Base-by-base conservation (phyloP, 64 coral and sea anemone species). In the Montipora foliosa region DNA sequence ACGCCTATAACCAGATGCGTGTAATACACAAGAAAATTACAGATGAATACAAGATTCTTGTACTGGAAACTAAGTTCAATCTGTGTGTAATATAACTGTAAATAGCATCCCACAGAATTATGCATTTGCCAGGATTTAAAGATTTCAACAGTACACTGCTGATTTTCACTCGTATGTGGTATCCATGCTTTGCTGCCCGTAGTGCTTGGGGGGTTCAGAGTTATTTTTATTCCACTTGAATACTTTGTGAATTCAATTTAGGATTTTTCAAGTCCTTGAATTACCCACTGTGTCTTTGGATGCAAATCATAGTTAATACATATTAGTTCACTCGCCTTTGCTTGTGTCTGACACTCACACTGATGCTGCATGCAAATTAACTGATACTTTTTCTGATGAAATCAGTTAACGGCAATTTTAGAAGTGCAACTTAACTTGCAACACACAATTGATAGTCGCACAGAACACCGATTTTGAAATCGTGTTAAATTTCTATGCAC, bases 61-160 rank as follows among this genome's bases (percentile, higher is more conserved):
- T 22, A 22, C 22, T 22, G 22, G 22, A 22, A 22, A 22, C 22
- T 22, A 22, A 22, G 22, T 22, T 22, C 22, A 22, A 22, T 22
- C 22, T 22, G 22, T 22, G 22, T 22, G 22, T 22, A 22, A 22
- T 22, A 22, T 22, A 22, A 22, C 22, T 22, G 67, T 71, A 71
- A 71, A 71, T 71, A 71, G 67, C 67, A 71, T 71, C 67, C 67
- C 67, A 71, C 67, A 19, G 67, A 71, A 71, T 16, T 71, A 71
- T 71, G 7, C 67, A 22, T 71, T 71, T 71, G 67, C 67, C 67
- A 71, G 1, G 67, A 13, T 37, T 71, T 71, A 4, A 19, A 19
- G 67, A 71, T 6, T 71, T 71, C 67, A 71, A 71, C 67, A 71
- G 20, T 71, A 71, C 12, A 71, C 67, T 71, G 67, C 67, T 71